phyloP scores from a whole-genome alignment of 1,140 invertebrate genomes.

The Odontomachus brunneus region DNA sequence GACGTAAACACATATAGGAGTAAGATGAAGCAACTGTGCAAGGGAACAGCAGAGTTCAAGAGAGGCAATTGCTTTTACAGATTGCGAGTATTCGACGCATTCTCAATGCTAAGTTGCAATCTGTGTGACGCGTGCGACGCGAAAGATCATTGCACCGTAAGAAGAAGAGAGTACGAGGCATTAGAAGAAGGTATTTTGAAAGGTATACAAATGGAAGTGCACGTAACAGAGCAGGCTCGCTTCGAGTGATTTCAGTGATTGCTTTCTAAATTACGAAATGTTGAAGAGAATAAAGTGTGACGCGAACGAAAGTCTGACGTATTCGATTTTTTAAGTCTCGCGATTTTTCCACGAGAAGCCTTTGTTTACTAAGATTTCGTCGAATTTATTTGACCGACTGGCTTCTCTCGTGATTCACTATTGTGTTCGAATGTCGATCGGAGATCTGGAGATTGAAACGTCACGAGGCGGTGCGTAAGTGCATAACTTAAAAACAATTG shows the following conservation, averaged over 20 bases:
- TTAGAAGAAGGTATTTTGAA: constrained; percentile 18
- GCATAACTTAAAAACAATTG: constrained; percentile 12
- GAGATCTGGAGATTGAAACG: constrained; percentile 37
- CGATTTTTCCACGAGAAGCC: no score
- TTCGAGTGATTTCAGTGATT: constrained; percentile 22
- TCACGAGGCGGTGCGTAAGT: constrained; percentile 62
- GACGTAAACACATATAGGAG: constrained; percentile 48
- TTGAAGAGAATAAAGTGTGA: background rate
- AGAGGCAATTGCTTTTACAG: constrained; percentile 25
- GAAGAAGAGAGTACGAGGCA: constrained; percentile 11
- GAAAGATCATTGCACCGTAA: background rate
- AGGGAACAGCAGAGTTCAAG: constrained; percentile 46
- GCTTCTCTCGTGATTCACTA: background rate
- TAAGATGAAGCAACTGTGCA: constrained; percentile 64
- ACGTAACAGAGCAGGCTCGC: constrained; percentile 4
- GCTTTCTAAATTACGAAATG: background rate
- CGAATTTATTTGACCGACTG: background rate
- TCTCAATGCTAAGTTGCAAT: constrained; percentile 18
- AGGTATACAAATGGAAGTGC: background rate
- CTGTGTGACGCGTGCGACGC: background rate
- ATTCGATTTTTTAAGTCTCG: background rate
- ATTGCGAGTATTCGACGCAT: background rate
- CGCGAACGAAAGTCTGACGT: background rate
- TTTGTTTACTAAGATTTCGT: no score
- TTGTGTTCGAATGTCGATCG: background rate